Base-by-base conservation (phyloP, 2,113 vertebrate genomes). In the Balaeniceps rex region DNA sequence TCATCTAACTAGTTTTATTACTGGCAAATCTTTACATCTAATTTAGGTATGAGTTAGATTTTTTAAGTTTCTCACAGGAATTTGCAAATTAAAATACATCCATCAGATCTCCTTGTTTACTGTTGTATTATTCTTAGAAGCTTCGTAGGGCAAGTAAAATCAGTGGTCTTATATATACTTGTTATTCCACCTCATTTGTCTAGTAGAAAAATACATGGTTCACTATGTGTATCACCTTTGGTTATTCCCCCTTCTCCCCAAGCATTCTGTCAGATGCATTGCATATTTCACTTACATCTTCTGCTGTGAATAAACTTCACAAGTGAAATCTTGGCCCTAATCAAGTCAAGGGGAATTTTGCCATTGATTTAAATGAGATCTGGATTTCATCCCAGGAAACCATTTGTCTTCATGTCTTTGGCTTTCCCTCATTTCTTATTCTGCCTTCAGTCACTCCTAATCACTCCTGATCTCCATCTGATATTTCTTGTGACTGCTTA, bases 361-460 rank as follows among this genome's bases (percentile, higher is more conserved):
- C 91, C n/a, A n/a, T 63, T 91, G 76, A 81, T 23, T 88, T 94
- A 77, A 87, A 80, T 81, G 38, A 77, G 23, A 58, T 77, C 65
- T 92, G 63, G 79, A 85, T 77, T 93, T 92, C 66, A 88, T 92
- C 64, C 58, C 29, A 86, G 72, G 70, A 86, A 86, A 60, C 55
- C 75, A 52, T 90, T 90, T 94, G 55, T 92, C 79, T 93, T 95
- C 77, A 51, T 91, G 79, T 89, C 77, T 91, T 87, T 82, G 51
- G 55, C 61, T 89, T 96, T 90, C 63, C 49, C 21, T 83, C 55
- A 51, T 90, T 97, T 94, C 60, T 74, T 88, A 61, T 74, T 96
- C 76, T 87, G 54, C 72, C 52, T 95, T 94, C 57, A 89, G 38
- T 93, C 52, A n/a, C 68, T 69, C 44, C 4, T 13, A 83, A 69